These are phyloP conservation scores for Varanus komodoensis DNA, from an alignment of 2,113 vertebrate species.

Conservation along the genomic window DNA sequence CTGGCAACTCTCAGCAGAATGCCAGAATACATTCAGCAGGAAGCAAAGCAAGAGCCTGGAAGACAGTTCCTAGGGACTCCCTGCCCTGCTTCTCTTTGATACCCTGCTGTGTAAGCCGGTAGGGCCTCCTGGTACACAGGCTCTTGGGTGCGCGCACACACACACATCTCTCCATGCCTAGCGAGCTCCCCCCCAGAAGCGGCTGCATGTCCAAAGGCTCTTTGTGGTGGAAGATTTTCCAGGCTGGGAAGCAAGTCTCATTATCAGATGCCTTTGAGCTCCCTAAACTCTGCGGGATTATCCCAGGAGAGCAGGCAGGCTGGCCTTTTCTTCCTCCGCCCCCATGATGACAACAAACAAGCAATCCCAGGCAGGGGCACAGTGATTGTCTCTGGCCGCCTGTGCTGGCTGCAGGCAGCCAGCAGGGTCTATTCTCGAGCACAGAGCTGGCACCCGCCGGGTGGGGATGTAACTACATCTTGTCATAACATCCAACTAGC, in stretches of 20 bases:
- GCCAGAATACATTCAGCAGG: background rate
- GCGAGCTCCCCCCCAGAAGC: slow-evolving; percentile 1
- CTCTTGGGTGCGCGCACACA: background rate
- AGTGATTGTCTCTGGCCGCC: background rate
- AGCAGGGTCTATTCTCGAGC: background rate
- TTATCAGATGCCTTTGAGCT: background rate
- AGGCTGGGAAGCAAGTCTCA: background rate
- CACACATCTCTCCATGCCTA: background rate
- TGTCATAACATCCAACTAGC: slow-evolving; percentile 28
- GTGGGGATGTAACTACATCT: slow-evolving; percentile 34
- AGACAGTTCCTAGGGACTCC: background rate
- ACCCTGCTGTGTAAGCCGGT: background rate
- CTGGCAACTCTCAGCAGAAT: background rate
- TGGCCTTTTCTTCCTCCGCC: background rate
- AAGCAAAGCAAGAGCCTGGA: background rate
- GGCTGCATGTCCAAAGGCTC: slow-evolving; percentile 1
- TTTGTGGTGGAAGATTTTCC: background rate
- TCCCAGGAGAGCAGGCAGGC: background rate
- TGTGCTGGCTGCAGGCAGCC: background rate
- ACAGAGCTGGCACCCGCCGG: slow-evolving; percentile 2
- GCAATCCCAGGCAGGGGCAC: background rate
- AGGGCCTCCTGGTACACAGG: background rate
- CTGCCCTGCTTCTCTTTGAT: background rate
- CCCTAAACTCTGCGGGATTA: background rate
- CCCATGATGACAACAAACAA: background rate